A percentile compares a stretch with the other conserved stretches of the same genome.
phyloP scores from a whole-genome alignment of 2,113 vertebrate species.

The Okapia johnstoni region DNA sequence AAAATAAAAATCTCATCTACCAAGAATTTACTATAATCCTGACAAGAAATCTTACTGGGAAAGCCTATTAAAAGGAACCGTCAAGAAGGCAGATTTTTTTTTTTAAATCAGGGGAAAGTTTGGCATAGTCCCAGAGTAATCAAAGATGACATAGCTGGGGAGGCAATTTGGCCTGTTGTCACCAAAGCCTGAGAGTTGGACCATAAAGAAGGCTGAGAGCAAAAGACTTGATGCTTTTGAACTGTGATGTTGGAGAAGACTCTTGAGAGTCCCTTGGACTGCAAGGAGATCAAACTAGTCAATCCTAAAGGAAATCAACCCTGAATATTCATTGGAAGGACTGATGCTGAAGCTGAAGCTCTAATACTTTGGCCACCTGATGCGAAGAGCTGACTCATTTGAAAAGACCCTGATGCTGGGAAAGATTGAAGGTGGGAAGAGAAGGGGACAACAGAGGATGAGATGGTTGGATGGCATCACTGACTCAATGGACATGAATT shows the following conservation, averaged over 20 bases:
- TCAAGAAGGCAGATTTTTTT: not conserved
- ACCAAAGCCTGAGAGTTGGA: not conserved
- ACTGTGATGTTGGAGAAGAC: not conserved
- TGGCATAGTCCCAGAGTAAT: not conserved
- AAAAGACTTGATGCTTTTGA: not conserved
- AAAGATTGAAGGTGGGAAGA: not conserved
- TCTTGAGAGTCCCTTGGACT: not conserved
- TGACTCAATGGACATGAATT: not conserved
- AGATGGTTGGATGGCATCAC: not conserved
- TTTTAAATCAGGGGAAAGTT: not conserved
- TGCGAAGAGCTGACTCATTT: not conserved
- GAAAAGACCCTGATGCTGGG: not conserved
- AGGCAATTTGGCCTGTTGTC: not conserved
- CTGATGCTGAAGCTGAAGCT: not conserved
- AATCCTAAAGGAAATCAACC: not conserved
- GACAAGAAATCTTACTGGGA: not conserved
- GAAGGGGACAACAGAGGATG: not conserved
- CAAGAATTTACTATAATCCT: not conserved
- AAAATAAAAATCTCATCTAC: not conserved
- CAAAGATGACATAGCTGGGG: not conserved
- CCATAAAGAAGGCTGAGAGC: not conserved
- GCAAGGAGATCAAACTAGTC: not conserved
- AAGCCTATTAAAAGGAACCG: not conserved
- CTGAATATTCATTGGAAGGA: not conserved
- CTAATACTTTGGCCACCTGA: not conserved